phyloP scores from a whole-genome alignment of 2,113 vertebrate genomes.

The Hirundichthys speculiger region DNA sequence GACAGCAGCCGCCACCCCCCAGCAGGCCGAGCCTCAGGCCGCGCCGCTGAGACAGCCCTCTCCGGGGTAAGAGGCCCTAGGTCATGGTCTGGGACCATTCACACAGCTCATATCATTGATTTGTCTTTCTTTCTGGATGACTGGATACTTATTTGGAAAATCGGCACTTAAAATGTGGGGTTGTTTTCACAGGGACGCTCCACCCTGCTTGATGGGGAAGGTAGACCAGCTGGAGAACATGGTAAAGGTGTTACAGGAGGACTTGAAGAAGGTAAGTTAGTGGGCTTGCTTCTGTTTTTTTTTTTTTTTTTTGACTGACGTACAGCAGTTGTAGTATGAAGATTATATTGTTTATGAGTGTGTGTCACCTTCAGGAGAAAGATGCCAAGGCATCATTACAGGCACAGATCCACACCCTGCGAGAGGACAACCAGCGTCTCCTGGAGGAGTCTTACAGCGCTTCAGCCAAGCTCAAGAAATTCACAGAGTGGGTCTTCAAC shows the following conservation, averaged over 20 bases:
- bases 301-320: neutral
- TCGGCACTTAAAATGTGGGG: neutral
- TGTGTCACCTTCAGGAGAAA: conserved; percentile 83
- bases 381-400: conserved; percentile 92
- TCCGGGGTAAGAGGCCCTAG: conserved; percentile 79
- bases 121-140: neutral
- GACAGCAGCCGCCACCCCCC: conserved; percentile 79
- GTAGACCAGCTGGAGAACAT: conserved; percentile 92
- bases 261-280: conserved; percentile 89
- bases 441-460: conserved; percentile 96
- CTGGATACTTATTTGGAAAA: neutral
- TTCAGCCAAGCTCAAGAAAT: conserved; percentile 96
- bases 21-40: conserved; percentile 89
- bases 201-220: conserved; percentile 89
- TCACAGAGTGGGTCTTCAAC: conserved; percentile 98
- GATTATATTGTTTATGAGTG: neutral
- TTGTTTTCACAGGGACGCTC: conserved; percentile 83
- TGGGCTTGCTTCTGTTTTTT: neutral
- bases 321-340: neutral
- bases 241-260: conserved; percentile 92
- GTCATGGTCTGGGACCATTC: conserved; percentile 19
- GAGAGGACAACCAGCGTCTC: conserved; percentile 94
- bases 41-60: conserved; percentile 85
- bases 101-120: conserved; percentile 24
- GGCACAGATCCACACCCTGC: conserved; percentile 88